Evolutionary conservation across 2,797 vertebrate species (phyloP).

Genomic region (Hoplostethus mediterraneus): DNA sequence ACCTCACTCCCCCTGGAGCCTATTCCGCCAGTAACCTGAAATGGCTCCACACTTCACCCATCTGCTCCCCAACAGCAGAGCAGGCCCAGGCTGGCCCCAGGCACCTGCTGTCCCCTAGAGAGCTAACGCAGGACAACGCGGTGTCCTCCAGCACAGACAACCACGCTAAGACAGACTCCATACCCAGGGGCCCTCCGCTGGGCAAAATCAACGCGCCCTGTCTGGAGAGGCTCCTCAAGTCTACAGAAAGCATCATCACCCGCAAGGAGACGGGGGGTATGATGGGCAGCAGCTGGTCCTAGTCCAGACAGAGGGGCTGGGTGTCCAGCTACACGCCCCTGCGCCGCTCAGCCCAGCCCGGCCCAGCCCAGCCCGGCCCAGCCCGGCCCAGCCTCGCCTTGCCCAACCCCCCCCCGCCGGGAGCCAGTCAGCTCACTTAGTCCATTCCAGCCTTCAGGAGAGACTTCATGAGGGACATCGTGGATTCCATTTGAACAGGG

Average conservation of each 20-base stretch:
- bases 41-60: constrained; percentile 87
- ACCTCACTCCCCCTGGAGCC: constrained; percentile 79
- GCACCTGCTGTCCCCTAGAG: constrained; percentile 67
- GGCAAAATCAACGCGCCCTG: constrained; percentile 87
- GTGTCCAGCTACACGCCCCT: constrained; percentile 45
- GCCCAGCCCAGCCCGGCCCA: constrained; percentile 35
- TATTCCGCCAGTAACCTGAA: constrained; percentile 84
- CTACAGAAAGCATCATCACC: constrained; percentile 86
- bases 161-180: constrained; percentile 70
- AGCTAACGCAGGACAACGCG: constrained; percentile 84
- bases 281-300: constrained; percentile 82
- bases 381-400: constrained; percentile 52
- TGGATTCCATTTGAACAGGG: constrained; percentile 55
- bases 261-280: constrained; percentile 70
- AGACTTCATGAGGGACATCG: constrained; percentile 69
- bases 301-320: constrained; percentile 68
- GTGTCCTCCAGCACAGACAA: constrained; percentile 87
- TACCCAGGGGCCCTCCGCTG: constrained; percentile 70
- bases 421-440: constrained; percentile 71
- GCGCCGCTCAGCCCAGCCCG: constrained; percentile 29
- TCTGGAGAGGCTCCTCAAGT: constrained; percentile 87
- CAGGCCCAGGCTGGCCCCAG: constrained; percentile 75
- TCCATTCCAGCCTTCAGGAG: constrained; percentile 84
- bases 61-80: constrained; percentile 81
- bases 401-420: constrained; percentile 50